Evolutionary conservation across 2,888 invertebrate species (phyloP), one percentile per base, ranked within the genome.

Genomic region (Oscheius sp.): DNA sequence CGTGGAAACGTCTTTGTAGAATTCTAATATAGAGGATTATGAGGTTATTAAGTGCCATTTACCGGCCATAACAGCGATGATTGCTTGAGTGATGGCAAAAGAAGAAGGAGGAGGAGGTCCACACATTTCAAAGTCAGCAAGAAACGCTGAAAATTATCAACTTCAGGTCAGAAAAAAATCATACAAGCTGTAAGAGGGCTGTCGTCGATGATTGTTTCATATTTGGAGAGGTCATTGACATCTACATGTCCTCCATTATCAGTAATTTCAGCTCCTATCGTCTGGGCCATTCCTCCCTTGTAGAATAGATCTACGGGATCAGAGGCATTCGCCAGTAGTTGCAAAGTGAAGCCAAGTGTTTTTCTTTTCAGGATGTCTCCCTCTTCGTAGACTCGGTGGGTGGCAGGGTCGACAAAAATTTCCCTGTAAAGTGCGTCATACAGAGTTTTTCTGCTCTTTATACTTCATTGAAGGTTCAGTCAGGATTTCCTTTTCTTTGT

Each of bases 91-190:
- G 41, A 95, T 88, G 0, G 91, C 89, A 0, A 96, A 95, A 24
- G 93, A 92, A 72, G 93, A 93, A 0, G 95, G 94, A 0, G 94
- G 92, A 0, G 93, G 93, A 0, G 92, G 90, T 0, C 92, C 90
- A 87, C 92, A 92, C 51, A 96, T 89, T 0, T 89, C 91, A 77
- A 92, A 89, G 0, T 90, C 90, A 12, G 68, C 78, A 5, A 51
- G 73, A 1, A 74, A 38, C 33, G 70, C 71, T 38, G 68, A 30
- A 9, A 41, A 41, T 17, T 41, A 41, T 41, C 3, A 17, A 17
- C 20, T 41, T 17, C 20, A 28, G 38, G 26, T 30, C 36, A 22
- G 8, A 54, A n/a, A n/a, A n/a, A n/a, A n/a, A n/a, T 22, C 62
- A 30, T 49, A 62, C 62, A 49, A 17, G 49, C 62, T n/a, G 73